A percentile compares a stretch with the other conserved stretches of the same genome.
phyloP scores from a whole-genome alignment of 2,888 invertebrate species.

The Gerosis bhagava region DNA sequence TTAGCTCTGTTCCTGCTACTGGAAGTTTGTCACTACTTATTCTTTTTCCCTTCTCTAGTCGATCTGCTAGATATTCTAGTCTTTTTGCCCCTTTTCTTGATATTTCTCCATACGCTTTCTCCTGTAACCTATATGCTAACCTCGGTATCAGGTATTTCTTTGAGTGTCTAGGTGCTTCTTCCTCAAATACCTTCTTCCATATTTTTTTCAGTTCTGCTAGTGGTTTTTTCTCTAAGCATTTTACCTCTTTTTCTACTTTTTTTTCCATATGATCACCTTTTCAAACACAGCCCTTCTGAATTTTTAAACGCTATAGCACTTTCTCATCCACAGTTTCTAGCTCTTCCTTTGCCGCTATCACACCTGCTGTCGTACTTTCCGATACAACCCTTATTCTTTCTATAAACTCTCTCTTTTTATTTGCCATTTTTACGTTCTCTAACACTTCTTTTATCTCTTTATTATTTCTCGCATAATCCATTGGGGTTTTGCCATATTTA shows the following conservation, averaged over 20 bases:
- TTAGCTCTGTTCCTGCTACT: too few relatives aligned
- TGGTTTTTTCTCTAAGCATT: slow-evolving; percentile 7
- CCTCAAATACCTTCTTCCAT: slow-evolving; percentile 11
- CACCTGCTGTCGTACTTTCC: too few relatives aligned
- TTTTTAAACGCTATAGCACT: too few relatives aligned
- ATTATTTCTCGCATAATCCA: slow-evolving; percentile 2
- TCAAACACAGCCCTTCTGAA: not conserved
- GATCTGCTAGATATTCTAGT: too few relatives aligned
- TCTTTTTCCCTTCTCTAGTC: too few relatives aligned
- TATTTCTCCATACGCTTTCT: slow-evolving; percentile 10
- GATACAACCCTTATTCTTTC: too few relatives aligned
- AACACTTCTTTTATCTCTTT: slow-evolving; percentile 1
- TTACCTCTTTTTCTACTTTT: slow-evolving; percentile 7
- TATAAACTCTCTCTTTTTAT: slow-evolving; percentile 1
- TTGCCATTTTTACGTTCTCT: too few relatives aligned
- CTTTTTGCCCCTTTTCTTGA: too few relatives aligned
- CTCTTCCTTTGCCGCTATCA: too few relatives aligned
- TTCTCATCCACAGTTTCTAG: too few relatives aligned
- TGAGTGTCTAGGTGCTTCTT: slow-evolving; percentile 7
- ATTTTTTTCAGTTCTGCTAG: slow-evolving; percentile 5
- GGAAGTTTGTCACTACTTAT: too few relatives aligned
- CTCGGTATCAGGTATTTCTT: slow-evolving; percentile 14
- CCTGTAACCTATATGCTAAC: slow-evolving; percentile 10
- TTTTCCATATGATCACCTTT: not conserved
- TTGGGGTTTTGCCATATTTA: not conserved